These are phyloP conservation scores for Phortica okadai DNA, from an alignment of 2,888 invertebrate species.

Conservation along the genomic window DNA sequence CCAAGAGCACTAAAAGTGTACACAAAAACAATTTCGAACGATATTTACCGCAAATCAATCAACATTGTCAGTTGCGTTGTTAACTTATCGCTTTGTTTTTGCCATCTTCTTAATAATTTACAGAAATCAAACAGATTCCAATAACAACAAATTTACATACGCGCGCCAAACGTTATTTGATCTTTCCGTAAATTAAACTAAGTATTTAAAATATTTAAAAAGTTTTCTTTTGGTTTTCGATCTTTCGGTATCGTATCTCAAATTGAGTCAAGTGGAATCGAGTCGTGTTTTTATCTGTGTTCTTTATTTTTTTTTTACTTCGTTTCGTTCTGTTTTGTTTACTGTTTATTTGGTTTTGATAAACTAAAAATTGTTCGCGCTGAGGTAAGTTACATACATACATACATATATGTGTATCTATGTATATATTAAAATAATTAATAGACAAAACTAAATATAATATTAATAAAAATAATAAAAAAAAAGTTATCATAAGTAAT, in stretches of 20 bases:
- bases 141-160: not conserved
- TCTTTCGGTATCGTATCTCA: constrained; percentile 4
- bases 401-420: not conserved
- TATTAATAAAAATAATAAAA: too few species aligned
- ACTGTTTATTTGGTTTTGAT: not conserved
- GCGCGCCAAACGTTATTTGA: constrained; percentile 44
- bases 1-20: not conserved
- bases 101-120: too few species aligned
- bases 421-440: too few species aligned
- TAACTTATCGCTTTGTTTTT: not conserved
- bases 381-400: constrained; percentile 17
- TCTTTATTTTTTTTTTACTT: too few species aligned
- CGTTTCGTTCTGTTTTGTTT: too few species aligned
- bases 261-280: not conserved
- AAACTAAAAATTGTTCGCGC: constrained; percentile 3
- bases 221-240: constrained; percentile 37
- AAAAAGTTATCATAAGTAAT: too few species aligned
- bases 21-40: constrained; percentile 39
- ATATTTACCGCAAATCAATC: constrained; percentile 68
- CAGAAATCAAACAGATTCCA: not conserved
- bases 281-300: too few species aligned
- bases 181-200: constrained; percentile 52
- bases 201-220: constrained; percentile 43
- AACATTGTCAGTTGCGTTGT: constrained; percentile 40
- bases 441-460: too few species aligned